Conservation (phyloP, 2,888 invertebrate species). For the Sinopyrophorus schimmeli region DNA sequence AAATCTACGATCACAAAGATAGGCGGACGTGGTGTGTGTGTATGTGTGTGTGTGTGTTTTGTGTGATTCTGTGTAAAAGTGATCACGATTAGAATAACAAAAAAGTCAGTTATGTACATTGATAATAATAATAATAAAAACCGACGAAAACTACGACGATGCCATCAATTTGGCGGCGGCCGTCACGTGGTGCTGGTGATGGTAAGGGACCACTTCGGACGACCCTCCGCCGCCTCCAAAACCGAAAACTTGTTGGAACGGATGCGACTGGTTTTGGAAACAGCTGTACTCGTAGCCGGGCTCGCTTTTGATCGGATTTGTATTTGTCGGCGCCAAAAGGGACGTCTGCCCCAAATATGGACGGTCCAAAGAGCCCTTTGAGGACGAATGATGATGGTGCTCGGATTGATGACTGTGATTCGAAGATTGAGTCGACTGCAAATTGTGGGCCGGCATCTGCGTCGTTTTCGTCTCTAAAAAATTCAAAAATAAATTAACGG, state of each 20-base stretch:
- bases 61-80: slow-evolving; percentile 28
- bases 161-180: slow-evolving; percentile 84
- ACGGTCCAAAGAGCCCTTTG: slow-evolving; percentile 44
- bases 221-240: slow-evolving; percentile 53
- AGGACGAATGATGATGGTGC: slow-evolving; percentile 24
- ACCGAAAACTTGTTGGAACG: slow-evolving; percentile 63
- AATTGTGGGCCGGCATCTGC: too few species aligned
- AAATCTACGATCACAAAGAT: slow-evolving; percentile 35
- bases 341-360: slow-evolving; percentile 64
- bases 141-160: slow-evolving; percentile 64
- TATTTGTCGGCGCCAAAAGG: slow-evolving; percentile 56
- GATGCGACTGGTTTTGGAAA: slow-evolving; percentile 53
- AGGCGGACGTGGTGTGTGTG: too few species aligned
- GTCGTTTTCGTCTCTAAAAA: too few species aligned
- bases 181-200: slow-evolving; percentile 84
- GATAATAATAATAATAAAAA: slow-evolving; percentile 1
- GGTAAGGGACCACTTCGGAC: slow-evolving; percentile 70
- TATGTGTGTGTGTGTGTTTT: too few species aligned
- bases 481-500: slow-evolving; percentile 1
- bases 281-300: slow-evolving; percentile 55
- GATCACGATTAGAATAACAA: slow-evolving; percentile 29
- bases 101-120: slow-evolving; percentile 2
- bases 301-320: slow-evolving; percentile 53
- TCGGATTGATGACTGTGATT: slow-evolving; percentile 29
- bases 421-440: slow-evolving; percentile 28